phyloP scores from a whole-genome alignment of 2,113 vertebrate genomes.

The Cochlearius cochlearius region DNA sequence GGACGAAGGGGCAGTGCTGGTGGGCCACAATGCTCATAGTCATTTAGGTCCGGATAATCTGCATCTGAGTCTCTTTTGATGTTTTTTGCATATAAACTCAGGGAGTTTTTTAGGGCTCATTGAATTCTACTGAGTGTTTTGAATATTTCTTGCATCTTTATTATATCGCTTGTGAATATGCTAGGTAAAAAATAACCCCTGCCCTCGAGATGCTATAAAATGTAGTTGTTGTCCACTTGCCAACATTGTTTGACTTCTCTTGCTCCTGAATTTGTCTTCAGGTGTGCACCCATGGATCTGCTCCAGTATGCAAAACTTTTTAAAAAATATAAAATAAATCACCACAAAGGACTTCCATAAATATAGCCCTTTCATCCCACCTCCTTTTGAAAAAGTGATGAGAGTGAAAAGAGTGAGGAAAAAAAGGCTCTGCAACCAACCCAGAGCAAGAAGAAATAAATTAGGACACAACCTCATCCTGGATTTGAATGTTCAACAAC shows the following conservation, averaged over 20 bases:
- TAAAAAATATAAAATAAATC: background rate
- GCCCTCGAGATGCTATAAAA: background rate
- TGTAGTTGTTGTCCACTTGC: background rate
- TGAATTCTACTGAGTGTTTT: background rate
- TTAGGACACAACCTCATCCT: background rate
- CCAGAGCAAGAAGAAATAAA: background rate
- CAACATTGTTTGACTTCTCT: background rate
- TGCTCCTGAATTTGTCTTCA: background rate
- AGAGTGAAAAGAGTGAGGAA: background rate
- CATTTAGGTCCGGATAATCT: background rate
- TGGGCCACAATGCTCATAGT: fast-evolving
- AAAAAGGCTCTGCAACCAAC: background rate
- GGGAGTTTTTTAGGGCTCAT: background rate
- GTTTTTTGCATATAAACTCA: background rate
- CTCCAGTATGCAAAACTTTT: background rate
- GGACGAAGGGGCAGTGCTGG: fast-evolving
- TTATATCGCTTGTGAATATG: background rate
- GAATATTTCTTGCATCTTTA: background rate
- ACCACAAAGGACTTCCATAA: background rate
- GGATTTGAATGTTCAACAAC: background rate
- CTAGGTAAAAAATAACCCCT: background rate
- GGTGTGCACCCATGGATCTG: background rate
- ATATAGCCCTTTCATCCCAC: background rate
- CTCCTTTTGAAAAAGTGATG: background rate
- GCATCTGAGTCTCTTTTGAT: background rate